phyloP scores from a whole-genome alignment of 1,140 invertebrate species.

The Sarcophaga bullata region DNA sequence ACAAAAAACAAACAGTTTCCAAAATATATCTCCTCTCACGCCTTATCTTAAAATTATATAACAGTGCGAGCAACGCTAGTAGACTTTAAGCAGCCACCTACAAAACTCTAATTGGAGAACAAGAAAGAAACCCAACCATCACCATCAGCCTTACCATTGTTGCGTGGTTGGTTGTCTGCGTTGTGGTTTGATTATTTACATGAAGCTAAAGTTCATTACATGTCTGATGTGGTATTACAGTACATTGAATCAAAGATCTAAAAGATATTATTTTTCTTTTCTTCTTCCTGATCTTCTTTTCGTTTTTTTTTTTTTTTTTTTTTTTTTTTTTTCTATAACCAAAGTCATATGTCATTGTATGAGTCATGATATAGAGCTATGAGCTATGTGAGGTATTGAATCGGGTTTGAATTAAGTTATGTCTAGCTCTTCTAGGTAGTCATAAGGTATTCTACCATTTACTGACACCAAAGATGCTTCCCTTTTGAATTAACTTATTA shows the following conservation, averaged over 20 bases:
- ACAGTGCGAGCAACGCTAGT: not conserved
- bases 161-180: too few species aligned
- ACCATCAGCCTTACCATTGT: too few species aligned
- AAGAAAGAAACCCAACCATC: not conserved
- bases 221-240: not conserved
- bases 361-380: too few species aligned
- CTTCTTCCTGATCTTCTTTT: too few species aligned
- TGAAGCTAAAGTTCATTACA: slow-evolving; percentile 14
- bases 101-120: not conserved
- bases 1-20: not conserved
- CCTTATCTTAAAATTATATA: slow-evolving; percentile 12
- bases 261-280: too few species aligned
- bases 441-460: slow-evolving; percentile 13
- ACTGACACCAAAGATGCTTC: not conserved
- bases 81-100: not conserved
- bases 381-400: not conserved
- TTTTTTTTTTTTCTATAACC: too few species aligned
- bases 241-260: too few species aligned
- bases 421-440: not conserved
- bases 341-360: too few species aligned
- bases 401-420: not conserved
- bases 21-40: slow-evolving; percentile 21
- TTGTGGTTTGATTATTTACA: too few species aligned
- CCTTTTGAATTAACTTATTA: slow-evolving; percentile 12
- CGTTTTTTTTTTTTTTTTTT: too few species aligned